These are phyloP conservation scores for Iguana delicatissima DNA, from an alignment of 2,797 vertebrate genomes.

Conservation along the genomic window DNA sequence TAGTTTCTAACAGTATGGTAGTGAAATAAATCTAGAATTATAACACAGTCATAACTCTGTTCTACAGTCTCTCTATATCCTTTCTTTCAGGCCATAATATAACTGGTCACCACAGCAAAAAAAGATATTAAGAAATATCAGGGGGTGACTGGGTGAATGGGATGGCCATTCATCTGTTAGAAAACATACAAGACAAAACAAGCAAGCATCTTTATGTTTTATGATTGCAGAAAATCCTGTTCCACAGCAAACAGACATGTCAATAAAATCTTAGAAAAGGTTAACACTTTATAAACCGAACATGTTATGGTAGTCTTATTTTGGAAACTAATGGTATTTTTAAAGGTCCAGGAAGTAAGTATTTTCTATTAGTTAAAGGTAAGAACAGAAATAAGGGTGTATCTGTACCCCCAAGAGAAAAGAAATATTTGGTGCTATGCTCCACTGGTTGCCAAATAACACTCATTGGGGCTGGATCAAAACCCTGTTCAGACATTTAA, in stretches of 20 bases:
- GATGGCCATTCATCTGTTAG: neutral
- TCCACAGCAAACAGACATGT: neutral
- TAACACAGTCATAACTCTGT: neutral
- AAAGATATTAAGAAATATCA: neutral
- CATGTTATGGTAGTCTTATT: neutral
- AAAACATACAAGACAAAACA: neutral
- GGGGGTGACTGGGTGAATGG: no score
- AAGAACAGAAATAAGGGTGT: no score
- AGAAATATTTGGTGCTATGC: neutral
- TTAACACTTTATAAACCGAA: constrained; percentile 40
- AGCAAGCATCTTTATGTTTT: neutral
- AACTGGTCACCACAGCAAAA: neutral
- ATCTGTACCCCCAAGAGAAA: neutral
- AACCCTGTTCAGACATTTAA: no score
- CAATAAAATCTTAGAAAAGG: constrained; percentile 26
- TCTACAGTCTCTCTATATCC: neutral
- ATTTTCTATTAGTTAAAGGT: no score
- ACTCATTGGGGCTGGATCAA: no score
- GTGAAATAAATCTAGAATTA: neutral
- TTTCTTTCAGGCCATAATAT: neutral
- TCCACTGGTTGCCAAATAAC: neutral
- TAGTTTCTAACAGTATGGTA: neutral
- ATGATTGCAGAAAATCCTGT: neutral
- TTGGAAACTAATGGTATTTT: constrained; percentile 17
- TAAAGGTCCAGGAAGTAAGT: neutral